Base-by-base conservation (phyloP, 1,140 invertebrate species). In the Drosophila nebulosa region DNA sequence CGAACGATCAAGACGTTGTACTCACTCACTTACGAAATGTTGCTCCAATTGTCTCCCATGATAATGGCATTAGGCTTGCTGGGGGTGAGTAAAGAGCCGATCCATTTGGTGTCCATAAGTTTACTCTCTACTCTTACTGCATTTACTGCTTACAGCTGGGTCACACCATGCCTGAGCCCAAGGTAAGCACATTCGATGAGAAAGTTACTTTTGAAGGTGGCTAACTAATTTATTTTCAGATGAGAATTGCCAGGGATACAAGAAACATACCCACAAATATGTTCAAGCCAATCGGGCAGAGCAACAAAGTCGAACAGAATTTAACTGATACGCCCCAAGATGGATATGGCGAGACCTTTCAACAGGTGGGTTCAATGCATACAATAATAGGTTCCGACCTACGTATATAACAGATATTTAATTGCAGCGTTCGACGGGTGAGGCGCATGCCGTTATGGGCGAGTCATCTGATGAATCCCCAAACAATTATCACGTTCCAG, bases 271-370 rank as follows among this genome's bases (percentile, higher is more conserved):
- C 80, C 12, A 74, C 78, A 22, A 58, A 65, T 36, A 51, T 77
- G 36, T 85, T 85, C 2, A 80, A 74, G 53, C 81, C 80, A 0
- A 50, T 85, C 24, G 53, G 35, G 0, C 14, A 21, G 1, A 24
- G 56, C 0, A 30, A 4, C 16, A 22, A 42, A 1, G 24, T 32
- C 0, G 46, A 12, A 3, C 24, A 27, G 2, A 60, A 24, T 22
- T 4, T 3, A 5, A n/a, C 55, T 0, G 4, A 4, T 2, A 12
- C n/a, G 6, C 6, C 7, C 0, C 6, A 14, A 12, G 35, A 35
- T 30, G 14, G 24, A 12, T 18, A 36, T n/a, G 7, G 21, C 7
- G 14, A 35, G 10, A 3, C 16, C 10, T 55, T 55, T 12, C 22
- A 30, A 18, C 24, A 53, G 51, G 51, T 53, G n/a, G n/a, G n/a